These are phyloP conservation scores for Dorcus parallelipipedus DNA, from an alignment of 2,888 invertebrate genomes.

Conservation along the genomic window DNA sequence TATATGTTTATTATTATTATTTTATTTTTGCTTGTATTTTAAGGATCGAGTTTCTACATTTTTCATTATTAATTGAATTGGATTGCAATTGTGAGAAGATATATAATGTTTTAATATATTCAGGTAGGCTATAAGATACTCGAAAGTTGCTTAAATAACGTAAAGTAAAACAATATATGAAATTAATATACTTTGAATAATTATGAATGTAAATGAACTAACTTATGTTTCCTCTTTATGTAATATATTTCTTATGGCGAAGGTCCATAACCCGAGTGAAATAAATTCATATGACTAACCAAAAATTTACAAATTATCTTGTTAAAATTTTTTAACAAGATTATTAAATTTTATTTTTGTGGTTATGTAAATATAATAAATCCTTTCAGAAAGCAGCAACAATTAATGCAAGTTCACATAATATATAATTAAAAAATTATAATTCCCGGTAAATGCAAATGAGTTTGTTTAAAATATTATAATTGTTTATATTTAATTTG, in stretches of 20 bases:
- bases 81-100: too few relatives aligned
- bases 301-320: conserved; percentile 8
- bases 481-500: conserved; percentile 16
- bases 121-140: too few relatives aligned
- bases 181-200: too few relatives aligned
- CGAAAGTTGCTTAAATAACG: too few relatives aligned
- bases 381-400: neutral
- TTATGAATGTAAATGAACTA: too few relatives aligned
- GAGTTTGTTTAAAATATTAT: conserved; percentile 16
- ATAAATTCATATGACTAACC: conserved; percentile 1
- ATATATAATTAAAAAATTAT: conserved; percentile 24
- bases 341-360: conserved; percentile 15
- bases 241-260: neutral
- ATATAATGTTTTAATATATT: too few relatives aligned
- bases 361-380: conserved; percentile 12
- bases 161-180: too few relatives aligned
- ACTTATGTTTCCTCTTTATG: neutral
- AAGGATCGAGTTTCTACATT: too few relatives aligned
- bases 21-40: too few relatives aligned
- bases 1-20: too few relatives aligned
- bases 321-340: conserved; percentile 17
- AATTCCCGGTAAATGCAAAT: conserved; percentile 24
- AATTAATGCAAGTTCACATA: conserved; percentile 19
- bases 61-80: too few relatives aligned
- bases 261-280: conserved; percentile 12